Conservation (phyloP, 2,888 invertebrate species). For the Marasmarcha lunaedactyla region DNA sequence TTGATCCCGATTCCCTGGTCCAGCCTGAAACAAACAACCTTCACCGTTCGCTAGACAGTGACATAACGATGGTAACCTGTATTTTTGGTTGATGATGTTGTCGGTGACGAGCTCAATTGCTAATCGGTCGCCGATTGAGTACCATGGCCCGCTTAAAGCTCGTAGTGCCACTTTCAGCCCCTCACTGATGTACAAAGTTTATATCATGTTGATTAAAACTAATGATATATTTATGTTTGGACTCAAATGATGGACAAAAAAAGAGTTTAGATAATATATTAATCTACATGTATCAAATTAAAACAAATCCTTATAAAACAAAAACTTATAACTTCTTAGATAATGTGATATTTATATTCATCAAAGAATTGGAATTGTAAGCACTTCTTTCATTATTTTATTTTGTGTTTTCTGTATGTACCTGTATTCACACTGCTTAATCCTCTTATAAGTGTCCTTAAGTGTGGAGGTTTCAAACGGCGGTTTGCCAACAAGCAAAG, state of each 20-base stretch:
- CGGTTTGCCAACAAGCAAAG: constrained; percentile 94
- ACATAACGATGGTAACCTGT: constrained; percentile 39
- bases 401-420: no score
- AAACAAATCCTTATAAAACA: no score
- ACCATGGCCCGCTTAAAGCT: constrained; percentile 51
- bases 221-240: no score
- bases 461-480: constrained; percentile 97
- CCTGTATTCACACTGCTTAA: constrained; percentile 95
- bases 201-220: neutral
- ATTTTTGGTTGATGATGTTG: constrained; percentile 46
- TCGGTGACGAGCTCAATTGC: constrained; percentile 46
- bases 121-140: constrained; percentile 41
- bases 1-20: no score
- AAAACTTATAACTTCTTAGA: no score
- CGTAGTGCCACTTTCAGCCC: constrained; percentile 50
- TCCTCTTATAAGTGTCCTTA: constrained; percentile 95
- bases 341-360: no score
- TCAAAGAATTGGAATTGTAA: no score
- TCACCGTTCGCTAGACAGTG: no score
- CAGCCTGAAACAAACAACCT: no score
- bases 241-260: neutral
- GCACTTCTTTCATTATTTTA: no score
- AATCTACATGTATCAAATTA: no score
- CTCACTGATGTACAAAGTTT: constrained; percentile 30
- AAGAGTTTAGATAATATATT: no score